Evolutionary conservation across 2,113 vertebrate species (phyloP), one percentile per base, ranked within the genome.

Genomic region (Vidua chalybeata): DNA sequence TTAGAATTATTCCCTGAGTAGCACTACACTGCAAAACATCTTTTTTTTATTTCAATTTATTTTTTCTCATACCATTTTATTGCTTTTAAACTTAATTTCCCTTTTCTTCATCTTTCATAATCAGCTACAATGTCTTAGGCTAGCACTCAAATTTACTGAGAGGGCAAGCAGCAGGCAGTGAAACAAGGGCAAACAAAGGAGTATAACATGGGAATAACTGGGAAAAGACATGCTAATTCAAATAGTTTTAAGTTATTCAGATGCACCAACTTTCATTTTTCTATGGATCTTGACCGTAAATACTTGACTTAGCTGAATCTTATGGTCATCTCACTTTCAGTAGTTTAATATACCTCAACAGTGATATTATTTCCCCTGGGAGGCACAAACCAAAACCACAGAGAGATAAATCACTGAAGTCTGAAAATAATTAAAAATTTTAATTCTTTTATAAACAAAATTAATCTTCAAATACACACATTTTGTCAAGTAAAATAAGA

Each of bases 41-140:
- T 71, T 39, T 62, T 43, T 74, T 88, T 91, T 90, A 24, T 81
- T 95, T 91, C 63, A 59, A 59, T 93, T 84, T 89, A 14, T 93
- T 94, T 94, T 86, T 88, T 84, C 93, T 93, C 64, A 78, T 90
- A 86, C 19, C 12, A 59, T 88, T 95, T 91, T 92, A 95, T 78
- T 90, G 82, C 52, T 92, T 91, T 90, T 74, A 71, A 96, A 56
- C 59, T 84, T 54, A 64, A 64, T 86, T 88, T 95, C 59, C 46
- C 22, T 94, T 89, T 95, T 79, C 84, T 90, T 86, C 59, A 63
- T 93, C 55, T 86, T 80, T 95, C 63, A 77, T 49, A 74, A 86
- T 88, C 75, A 90, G 3, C 7, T 71, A 39, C 55, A 88, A 45
- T 55, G 35, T 83, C 48, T 86, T 83, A 67, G 31, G 35, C 61